Evolutionary conservation across 1,140 invertebrate genomes (phyloP), one percentile per base, ranked within the genome.

Genomic region (Zaprionus kolodkinae): DNA sequence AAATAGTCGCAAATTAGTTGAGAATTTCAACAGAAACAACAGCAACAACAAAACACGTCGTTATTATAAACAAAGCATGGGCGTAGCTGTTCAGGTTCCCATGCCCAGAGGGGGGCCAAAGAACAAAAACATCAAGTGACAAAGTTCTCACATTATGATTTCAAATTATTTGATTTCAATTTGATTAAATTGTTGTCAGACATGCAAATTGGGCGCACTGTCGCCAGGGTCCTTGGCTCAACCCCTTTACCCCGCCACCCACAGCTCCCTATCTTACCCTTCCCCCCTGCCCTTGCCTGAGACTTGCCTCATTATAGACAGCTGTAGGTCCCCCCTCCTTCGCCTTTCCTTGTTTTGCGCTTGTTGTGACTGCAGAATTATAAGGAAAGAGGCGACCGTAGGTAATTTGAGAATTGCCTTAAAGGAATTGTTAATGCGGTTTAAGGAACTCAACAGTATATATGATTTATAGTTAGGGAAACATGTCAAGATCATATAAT

Each of bases 121-220:
- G 66, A 54, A 61, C 79, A 60, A 72, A 91, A 92, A 81, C 69
- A 86, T 88, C 85, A 89, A 89, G 85, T 89, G 85, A 89, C 85
- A 89, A 89, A 89, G 81, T 89, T 89, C 85, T 89, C 85, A 89
- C 85, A 89, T 89, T 89, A 89, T 89, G 85, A 81, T 89, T 89
- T 85, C 86, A 89, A 89, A 83, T 89, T 90, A 89, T 89, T 89
- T 89, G 85, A 89, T 89, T 89, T 85, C 85, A 89, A 88, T 89
- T 89, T 89, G 85, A 89, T 89, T 89, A 88, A 88, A 88, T 89
- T 87, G 86, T 81, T 79, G 81, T 89, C 85, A 89, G 85, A 89
- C 85, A 89, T 89, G 85, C 85, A 89, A 89, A 89, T 89, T 89
- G 84, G 85, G 81, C 81, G 81, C 74, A 81, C 77, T 54, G n/a